Base-by-base conservation (phyloP, 2,113 vertebrate genomes). In the Lonchura striata region DNA sequence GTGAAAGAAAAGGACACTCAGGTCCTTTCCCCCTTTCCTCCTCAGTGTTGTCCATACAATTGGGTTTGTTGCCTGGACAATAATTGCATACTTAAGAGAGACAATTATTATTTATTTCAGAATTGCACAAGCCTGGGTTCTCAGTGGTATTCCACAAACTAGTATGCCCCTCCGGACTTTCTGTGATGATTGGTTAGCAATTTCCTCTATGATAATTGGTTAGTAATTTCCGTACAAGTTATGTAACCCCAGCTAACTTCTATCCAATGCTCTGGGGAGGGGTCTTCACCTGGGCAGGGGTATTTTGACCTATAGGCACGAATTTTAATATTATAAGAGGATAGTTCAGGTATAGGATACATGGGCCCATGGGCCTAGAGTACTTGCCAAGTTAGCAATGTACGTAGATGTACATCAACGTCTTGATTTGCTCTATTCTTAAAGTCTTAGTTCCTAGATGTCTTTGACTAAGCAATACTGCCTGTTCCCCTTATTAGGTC, bases 101-200 rank as follows among this genome's bases (percentile, higher is more conserved):
- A 33, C 13, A 42, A 4, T 28, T 8, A 66, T 39, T 39, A 41
- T 59, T 59, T 74, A 33, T 60, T 89, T 66, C 46, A 52, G 46
- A 82, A 19, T 74, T 75, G 24, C 24, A 23, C 27, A 47, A 53
- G 39, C 33, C 39, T 41, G 20, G 53, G 13, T 46, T 15, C 37
- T 81, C 2, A 0, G 19, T 75, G 30, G 9, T 75, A 35, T 47
- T 89, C n/a, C 53, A 60, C 39, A 46, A 75, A 46, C 39, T 53
- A 46, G n/a, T n/a, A 24, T 0, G 0, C 16, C 13, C 3, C 24
- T 68, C 24, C 0, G 0, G 30, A 60, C 13, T 41, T 41, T 41
- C 41, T 41, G 41, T 41, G 41, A 13, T 27, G 47, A 31, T 35
- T 60, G n/a, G 10, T 82, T 41, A 39, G n/a, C 60, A 18, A 47